Base-by-base conservation (phyloP, 1,140 invertebrate species). In the Scaptomyza graminum region DNA sequence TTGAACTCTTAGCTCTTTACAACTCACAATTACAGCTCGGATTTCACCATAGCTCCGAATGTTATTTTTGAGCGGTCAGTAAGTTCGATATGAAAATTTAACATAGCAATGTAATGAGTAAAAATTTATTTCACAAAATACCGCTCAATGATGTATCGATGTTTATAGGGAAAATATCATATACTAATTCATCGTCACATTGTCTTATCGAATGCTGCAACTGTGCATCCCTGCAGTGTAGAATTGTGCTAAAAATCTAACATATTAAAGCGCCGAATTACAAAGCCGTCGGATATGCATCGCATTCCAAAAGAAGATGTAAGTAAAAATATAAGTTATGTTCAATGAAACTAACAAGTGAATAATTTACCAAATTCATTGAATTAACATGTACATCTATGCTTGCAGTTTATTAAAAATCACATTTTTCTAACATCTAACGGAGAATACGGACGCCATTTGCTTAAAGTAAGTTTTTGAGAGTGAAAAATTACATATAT, bases 351-450 rank as follows among this genome's bases (percentile, higher is more conserved):
- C 12, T 3, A n/a, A 41, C 12, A 41, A n/a, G 12, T 41, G 5
- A n/a, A n/a, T n/a, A 18, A 39, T 31, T 12, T n/a, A 43, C 7
- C 34, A 13, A 61, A 15, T 16, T 9, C 31, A 0, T 11, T 6
- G 34, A 0, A 2, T 9, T 9, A 63, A 49, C 41, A 34, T 44
- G 37, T 51, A 31, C 28, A 43, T 28, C 3, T 28, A 1, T 9
- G 1, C 3, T 61, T 44, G 28, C 44, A 69, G 55, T 7, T 49
- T 4, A 43, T 39, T 5, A 61, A 34, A 31, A 77, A 85, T 73
- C 68, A 81, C 39, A 82, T 85, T 31, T 71, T 75, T 9, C 13
- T 87, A 25, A 28, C 74, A 39, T 49, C 39, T n/a, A 87, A 71
- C 46, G 59, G 60, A 25, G 70, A 87, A 4, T 85, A 85, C 49